These are phyloP conservation scores for Teleogryllus occipitalis DNA, from an alignment of 1,140 invertebrate species.

Conservation along the genomic window DNA sequence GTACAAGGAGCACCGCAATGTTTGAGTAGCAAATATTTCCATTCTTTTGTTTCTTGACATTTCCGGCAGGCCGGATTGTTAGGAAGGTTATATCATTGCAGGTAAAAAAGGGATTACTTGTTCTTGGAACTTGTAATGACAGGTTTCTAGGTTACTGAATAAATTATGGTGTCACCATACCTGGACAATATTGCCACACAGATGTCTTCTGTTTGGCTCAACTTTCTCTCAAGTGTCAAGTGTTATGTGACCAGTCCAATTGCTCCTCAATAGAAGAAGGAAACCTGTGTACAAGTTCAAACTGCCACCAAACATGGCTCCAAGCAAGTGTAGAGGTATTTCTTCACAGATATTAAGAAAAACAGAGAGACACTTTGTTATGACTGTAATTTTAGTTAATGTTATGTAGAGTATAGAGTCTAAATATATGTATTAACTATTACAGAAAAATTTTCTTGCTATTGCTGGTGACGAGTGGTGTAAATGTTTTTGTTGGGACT, in stretches of 20 bases:
- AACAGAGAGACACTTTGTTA: not conserved
- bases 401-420: not conserved
- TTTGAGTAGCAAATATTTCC: not conserved
- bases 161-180: too few species aligned
- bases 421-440: not conserved
- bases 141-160: too few species aligned
- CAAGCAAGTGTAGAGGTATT: not conserved
- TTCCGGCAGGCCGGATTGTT: not conserved
- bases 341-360: not conserved
- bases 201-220: not conserved
- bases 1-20: not conserved
- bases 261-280: not conserved
- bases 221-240: not conserved
- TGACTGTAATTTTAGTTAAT: not conserved
- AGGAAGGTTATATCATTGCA: not conserved
- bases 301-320: not conserved
- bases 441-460: slow-evolving; percentile 1
- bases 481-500: not conserved
- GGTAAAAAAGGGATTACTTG: not conserved
- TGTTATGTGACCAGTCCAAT: not conserved
- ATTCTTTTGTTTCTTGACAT: not conserved
- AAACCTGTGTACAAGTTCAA: not conserved
- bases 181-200: too few species aligned
- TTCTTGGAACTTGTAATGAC: not conserved
- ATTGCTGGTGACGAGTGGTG: not conserved